Base-by-base conservation (phyloP, 2,888 invertebrate species). In the Crocallis elinguaria region DNA sequence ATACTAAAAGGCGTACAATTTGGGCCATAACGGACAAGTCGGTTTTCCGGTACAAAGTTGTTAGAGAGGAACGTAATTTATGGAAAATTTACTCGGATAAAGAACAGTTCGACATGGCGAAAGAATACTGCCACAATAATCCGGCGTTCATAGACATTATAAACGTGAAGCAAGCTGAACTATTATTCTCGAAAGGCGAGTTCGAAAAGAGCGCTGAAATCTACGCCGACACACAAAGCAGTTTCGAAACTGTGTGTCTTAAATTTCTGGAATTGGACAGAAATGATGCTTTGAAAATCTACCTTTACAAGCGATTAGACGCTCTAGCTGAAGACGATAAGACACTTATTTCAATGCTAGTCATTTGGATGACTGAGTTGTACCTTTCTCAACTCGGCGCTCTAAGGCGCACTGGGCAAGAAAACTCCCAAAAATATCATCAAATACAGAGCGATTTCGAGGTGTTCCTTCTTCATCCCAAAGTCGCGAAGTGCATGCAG, bases 331-430 rank as follows among this genome's bases (percentile, higher is more conserved):
- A 93, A 1, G 94, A 94, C 67, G 97, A 98, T 63, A 95, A 95
- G 73, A 97, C 98, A 0, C 96, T 98, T 72, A 94, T 96, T 39
- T 98, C 98, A 0, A 97, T 98, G 94, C 93, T 99, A 27, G 96
- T 98, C 0, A 94, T 98, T 46, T 99, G 99, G 99, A 93, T 99
- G 65, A 94, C 98, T 0, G 99, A 99, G 83, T 89, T 99, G 21
- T 98, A 96, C 81, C 92, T 99, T 61, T 96, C 96, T 46, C 96
- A 98, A 82, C 92, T 99, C 49, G 97, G 98, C n/a, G 89, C 94
- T 35, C 87, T 97, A 37, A 84, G 94, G 1, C 88, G 93, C 6
- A 84, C 86, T 0, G 88, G 84, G 0, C 73, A 82, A 44, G 79
- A 79, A 1, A 83, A 88, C 41, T 82, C 90, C 1, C 68, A 86